phyloP scores from a whole-genome alignment of 2,888 invertebrate genomes.

The Heliconius sara region DNA sequence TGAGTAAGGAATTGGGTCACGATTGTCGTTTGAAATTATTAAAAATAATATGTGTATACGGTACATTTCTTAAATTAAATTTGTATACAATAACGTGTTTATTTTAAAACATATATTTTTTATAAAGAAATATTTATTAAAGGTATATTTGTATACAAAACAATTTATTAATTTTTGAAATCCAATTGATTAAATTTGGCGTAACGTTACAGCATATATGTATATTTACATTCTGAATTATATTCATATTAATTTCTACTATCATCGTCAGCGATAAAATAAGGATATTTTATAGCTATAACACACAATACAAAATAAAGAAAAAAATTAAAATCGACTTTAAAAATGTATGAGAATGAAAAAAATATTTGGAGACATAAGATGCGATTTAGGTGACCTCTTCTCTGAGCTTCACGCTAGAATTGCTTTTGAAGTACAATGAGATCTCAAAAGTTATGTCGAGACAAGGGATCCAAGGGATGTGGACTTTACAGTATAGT shows the following conservation, averaged over 20 bases:
- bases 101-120: neutral
- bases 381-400: constrained; percentile 22
- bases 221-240: no score
- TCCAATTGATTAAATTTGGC: no score
- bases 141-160: neutral
- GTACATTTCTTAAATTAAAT: neutral
- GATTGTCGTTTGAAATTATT: neutral
- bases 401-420: neutral
- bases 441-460: constrained; percentile 22
- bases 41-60: neutral
- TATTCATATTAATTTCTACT: no score
- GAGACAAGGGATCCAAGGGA: constrained; percentile 6
- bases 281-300: neutral
- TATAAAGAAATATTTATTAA: no score
- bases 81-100: no score
- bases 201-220: neutral
- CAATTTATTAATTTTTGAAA: neutral
- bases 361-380: neutral
- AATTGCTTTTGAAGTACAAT: constrained; percentile 22
- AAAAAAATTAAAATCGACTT: neutral
- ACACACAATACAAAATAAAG: neutral
- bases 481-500: neutral
- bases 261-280: no score
- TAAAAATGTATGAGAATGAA: neutral
- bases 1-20: neutral